These are phyloP conservation scores for Tanypteryx hageni DNA, from an alignment of 2,888 invertebrate genomes.

Conservation along the genomic window DNA sequence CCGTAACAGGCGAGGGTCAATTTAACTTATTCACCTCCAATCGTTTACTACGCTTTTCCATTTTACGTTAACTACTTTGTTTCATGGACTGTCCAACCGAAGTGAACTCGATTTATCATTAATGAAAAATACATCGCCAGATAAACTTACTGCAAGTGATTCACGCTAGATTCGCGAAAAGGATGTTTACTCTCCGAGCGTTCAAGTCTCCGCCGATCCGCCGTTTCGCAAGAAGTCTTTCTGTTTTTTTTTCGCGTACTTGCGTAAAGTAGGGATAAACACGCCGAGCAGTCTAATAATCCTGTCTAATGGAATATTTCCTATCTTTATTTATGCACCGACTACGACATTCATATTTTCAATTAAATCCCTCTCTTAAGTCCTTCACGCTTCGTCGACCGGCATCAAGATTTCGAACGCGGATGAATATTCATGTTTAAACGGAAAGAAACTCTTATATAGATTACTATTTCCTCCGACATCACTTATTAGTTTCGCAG, in stretches of 20 bases:
- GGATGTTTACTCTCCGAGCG: not conserved
- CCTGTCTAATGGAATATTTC: no score
- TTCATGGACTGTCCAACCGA: not conserved
- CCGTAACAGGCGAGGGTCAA: slow-evolving; percentile 13
- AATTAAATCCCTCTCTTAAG: no score
- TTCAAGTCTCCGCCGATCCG: not conserved
- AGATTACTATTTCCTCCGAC: slow-evolving; percentile 11
- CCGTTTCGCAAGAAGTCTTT: not conserved
- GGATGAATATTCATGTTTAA: not conserved
- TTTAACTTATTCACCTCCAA: not conserved
- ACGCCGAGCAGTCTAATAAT: no score
- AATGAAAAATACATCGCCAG: not conserved
- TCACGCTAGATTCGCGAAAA: not conserved
- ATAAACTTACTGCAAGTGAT: not conserved
- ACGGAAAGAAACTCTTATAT: not conserved
- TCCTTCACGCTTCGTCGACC: no score
- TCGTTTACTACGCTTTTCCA: not conserved
- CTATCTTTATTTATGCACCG: no score
- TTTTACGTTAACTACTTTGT: slow-evolving; percentile 7
- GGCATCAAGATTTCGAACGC: no score
- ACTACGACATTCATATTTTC: no score
- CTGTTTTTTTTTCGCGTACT: not conserved
- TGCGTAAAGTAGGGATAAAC: no score
- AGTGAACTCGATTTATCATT: not conserved
- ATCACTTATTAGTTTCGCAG: not conserved